Evolutionary conservation across 2,113 vertebrate species (phyloP).

Genomic region (Perognathus longimembris): DNA sequence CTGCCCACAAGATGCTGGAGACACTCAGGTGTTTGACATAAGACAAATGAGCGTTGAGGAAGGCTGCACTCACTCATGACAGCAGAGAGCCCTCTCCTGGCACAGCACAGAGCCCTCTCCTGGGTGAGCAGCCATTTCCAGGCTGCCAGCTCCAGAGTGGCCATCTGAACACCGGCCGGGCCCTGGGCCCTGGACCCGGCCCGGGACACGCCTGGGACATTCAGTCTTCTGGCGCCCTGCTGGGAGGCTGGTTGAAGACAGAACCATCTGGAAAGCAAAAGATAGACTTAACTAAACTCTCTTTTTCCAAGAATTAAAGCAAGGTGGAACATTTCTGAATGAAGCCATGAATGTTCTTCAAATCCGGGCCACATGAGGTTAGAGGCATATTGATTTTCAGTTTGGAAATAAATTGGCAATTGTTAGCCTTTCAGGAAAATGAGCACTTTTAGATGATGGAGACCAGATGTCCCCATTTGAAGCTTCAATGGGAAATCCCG

Average conservation of each 20-base stretch:
- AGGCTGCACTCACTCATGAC: background rate
- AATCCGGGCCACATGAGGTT: constrained; percentile 77
- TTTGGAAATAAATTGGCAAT: constrained; percentile 71
- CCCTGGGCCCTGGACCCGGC: too few species aligned
- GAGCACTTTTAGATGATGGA: constrained; percentile 76
- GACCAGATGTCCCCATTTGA: constrained; percentile 73
- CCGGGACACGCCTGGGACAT: background rate
- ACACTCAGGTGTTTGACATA: background rate
- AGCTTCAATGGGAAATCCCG: constrained; percentile 63
- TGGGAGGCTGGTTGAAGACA: constrained; percentile 28
- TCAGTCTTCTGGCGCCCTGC: background rate
- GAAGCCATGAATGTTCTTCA: constrained; percentile 71
- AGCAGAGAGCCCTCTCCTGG: background rate
- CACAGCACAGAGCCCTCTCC: background rate
- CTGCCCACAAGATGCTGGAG: background rate
- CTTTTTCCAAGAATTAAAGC: constrained; percentile 78
- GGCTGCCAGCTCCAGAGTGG: background rate
- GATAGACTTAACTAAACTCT: constrained; percentile 51
- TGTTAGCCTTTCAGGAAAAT: constrained; percentile 77
- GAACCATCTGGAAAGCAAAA: constrained; percentile 70
- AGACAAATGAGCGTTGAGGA: background rate
- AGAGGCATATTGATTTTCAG: constrained; percentile 78
- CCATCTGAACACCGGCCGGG: background rate
- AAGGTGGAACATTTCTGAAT: constrained; percentile 78
- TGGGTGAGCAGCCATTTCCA: background rate